Conservation (phyloP, 2,797 vertebrate species). For the Phataginus tricuspis region DNA sequence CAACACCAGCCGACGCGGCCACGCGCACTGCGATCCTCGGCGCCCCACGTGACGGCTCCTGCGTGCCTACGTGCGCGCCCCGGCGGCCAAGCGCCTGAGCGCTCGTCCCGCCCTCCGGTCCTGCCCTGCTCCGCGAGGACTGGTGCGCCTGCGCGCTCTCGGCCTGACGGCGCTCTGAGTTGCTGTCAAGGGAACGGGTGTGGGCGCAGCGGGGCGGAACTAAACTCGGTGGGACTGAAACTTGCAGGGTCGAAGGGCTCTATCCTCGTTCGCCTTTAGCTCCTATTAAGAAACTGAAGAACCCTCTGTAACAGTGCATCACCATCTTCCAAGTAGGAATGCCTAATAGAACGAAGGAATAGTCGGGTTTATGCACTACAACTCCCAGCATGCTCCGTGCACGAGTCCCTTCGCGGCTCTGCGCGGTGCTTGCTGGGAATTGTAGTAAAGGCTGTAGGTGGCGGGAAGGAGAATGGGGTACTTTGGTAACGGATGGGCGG, state of each 20-base stretch:
- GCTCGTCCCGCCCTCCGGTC: neutral
- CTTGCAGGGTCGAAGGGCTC: neutral
- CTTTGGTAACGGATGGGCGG: neutral
- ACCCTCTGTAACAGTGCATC: neutral
- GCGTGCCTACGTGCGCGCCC: slow-evolving; percentile 69
- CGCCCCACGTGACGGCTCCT: slow-evolving; percentile 70
- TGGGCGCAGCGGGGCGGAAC: neutral
- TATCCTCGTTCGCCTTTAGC: neutral
- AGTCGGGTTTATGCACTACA: neutral
- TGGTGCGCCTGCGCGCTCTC: slow-evolving; percentile 63
- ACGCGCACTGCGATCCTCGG: slow-evolving; percentile 72
- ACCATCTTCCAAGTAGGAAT: neutral
- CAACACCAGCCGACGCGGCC: slow-evolving; percentile 67
- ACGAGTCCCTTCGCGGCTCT: rapidly evolving
- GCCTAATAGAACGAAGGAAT: neutral
- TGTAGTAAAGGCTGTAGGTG: slow-evolving; percentile 41
- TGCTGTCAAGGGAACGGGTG: slow-evolving; percentile 47
- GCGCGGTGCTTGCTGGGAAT: slow-evolving; percentile 59
- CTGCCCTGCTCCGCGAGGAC: neutral
- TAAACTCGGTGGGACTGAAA: too few species aligned
- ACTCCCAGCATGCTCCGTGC: slow-evolving; percentile 31
- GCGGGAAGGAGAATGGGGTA: neutral
- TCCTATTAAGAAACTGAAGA: neutral
- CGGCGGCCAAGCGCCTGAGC: neutral
- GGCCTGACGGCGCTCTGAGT: rapidly evolving